Conservation (phyloP, 1,140 invertebrate species). For the Latrodectus geometricus region DNA sequence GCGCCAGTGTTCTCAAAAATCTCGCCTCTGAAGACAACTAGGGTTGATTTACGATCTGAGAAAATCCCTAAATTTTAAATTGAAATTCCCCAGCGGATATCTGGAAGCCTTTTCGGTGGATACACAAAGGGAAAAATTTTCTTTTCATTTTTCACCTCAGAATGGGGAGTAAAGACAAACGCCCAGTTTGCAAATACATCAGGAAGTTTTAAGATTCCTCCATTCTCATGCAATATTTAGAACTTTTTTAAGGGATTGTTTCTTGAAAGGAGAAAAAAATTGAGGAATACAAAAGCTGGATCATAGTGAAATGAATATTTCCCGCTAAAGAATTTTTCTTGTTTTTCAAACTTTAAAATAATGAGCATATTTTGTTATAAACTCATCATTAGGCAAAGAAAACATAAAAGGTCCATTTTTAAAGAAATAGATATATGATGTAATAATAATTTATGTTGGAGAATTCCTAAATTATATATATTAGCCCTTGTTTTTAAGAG, state of each 20-base stretch:
- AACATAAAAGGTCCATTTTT: too few species aligned
- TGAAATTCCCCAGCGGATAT: slow-evolving; percentile 35
- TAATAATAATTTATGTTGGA: too few species aligned
- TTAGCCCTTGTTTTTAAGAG: too few species aligned
- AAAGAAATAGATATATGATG: too few species aligned
- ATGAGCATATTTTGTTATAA: too few species aligned
- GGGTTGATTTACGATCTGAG: slow-evolving; percentile 35
- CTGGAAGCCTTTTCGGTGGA: neutral
- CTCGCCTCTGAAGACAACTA: slow-evolving; percentile 1
- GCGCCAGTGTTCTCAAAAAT: slow-evolving; percentile 33
- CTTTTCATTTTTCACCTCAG: neutral
- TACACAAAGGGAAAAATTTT: slow-evolving; percentile 24
- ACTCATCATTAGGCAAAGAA: too few species aligned
- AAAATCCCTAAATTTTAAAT: slow-evolving; percentile 47
- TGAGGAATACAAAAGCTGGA: slow-evolving; percentile 6
- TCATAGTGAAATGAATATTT: slow-evolving; percentile 33
- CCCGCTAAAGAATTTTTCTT: slow-evolving; percentile 4
- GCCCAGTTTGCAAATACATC: slow-evolving; percentile 10
- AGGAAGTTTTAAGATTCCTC: slow-evolving; percentile 30
- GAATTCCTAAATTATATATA: too few species aligned
- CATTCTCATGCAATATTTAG: slow-evolving; percentile 42
- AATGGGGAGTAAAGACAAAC: slow-evolving; percentile 9
- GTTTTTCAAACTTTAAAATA: neutral
- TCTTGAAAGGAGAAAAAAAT: neutral
- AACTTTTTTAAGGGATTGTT: slow-evolving; percentile 14